Percentiles rank a stretch among this genome's conserved stretches.
These are phyloP conservation scores for Colius striatus DNA, from an alignment of 2,113 vertebrate species.

Conservation along the genomic window DNA sequence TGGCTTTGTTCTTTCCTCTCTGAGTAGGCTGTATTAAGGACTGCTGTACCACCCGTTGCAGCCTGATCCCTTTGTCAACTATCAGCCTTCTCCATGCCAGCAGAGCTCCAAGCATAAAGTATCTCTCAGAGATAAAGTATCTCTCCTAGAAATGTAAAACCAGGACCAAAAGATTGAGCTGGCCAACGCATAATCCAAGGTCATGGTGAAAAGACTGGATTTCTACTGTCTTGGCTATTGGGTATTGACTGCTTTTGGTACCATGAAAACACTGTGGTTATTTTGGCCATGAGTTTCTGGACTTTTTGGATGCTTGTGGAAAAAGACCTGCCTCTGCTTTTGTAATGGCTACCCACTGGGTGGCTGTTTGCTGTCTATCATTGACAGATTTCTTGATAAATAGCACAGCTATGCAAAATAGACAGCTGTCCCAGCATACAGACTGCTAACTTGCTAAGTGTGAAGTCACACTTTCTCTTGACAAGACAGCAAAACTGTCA, in stretches of 20 bases:
- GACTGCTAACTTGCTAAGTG: background rate
- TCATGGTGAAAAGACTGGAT: background rate
- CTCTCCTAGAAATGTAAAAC: background rate
- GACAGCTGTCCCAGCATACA: background rate
- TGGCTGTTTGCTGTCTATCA: background rate
- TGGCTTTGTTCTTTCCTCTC: background rate
- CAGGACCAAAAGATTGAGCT: background rate
- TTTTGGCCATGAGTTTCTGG: background rate
- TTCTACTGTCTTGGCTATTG: background rate
- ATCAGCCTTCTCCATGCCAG: background rate
- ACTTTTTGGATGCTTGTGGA: background rate
- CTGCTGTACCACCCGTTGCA: background rate
- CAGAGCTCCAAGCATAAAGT: background rate
- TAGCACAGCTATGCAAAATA: background rate
- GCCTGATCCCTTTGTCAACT: background rate
- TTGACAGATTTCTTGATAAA: background rate
- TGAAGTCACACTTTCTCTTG: background rate
- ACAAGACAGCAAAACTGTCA: background rate
- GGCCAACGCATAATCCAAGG: background rate
- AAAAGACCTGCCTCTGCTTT: background rate
- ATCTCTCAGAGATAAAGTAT: background rate
- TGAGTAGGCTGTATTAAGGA: background rate
- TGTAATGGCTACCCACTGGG: background rate
- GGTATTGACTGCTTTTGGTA: background rate
- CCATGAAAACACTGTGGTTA: background rate